These are phyloP conservation scores for Elephas maximus DNA, from an alignment of 2,113 vertebrate species.

Conservation along the genomic window DNA sequence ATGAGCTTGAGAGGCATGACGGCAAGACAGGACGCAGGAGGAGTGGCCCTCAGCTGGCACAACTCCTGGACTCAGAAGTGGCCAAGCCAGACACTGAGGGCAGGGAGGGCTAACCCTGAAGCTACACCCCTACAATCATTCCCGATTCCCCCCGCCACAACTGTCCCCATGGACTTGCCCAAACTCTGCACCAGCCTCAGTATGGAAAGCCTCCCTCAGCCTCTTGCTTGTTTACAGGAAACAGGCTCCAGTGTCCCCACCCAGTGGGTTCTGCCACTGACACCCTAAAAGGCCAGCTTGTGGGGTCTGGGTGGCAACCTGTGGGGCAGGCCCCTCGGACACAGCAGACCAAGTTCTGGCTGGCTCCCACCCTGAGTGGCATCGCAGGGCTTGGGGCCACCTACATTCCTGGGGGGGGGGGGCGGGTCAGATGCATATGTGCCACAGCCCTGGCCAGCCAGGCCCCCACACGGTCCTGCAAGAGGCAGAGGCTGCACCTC, in stretches of 20 bases:
- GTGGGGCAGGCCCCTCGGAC: not conserved
- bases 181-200: not conserved
- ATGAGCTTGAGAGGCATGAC: not conserved
- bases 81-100: not conserved
- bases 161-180: not conserved
- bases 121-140: not conserved
- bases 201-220: not conserved
- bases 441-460: no score
- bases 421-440: no score
- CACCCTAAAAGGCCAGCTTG: not conserved
- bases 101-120: not conserved
- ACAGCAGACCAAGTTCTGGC: not conserved
- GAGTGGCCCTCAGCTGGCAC: no score
- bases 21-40: not conserved
- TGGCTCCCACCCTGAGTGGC: not conserved
- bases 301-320: not conserved
- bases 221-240: not conserved
- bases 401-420: not conserved
- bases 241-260: not conserved
- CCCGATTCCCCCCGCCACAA: not conserved
- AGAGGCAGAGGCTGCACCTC: no score
- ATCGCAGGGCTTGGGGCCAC: not conserved
- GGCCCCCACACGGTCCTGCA: no score
- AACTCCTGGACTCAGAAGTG: no score
- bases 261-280: not conserved